phyloP scores from a whole-genome alignment of 2,888 invertebrate species.

The Orthonychiurus folsomi region DNA sequence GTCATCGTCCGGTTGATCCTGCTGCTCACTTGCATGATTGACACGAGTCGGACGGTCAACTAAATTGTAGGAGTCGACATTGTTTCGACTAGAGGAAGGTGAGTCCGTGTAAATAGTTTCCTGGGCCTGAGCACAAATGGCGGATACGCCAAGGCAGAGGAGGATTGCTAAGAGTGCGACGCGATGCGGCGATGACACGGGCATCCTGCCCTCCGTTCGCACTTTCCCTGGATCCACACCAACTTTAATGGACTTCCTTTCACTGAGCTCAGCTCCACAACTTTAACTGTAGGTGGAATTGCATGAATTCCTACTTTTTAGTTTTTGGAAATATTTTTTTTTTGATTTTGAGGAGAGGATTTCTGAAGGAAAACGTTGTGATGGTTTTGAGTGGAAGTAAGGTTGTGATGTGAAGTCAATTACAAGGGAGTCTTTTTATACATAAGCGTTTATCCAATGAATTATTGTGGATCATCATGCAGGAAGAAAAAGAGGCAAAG shows the following conservation, averaged over 20 bases:
- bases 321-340: slow-evolving; percentile 1
- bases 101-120: background rate
- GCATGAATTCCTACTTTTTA: background rate
- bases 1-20: slow-evolving; percentile 1
- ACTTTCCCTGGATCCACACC: background rate
- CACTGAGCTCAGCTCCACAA: slow-evolving; percentile 10
- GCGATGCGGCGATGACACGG: background rate
- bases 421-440: background rate
- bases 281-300: background rate
- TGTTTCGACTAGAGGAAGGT: slow-evolving; percentile 4
- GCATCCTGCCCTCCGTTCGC: slow-evolving; percentile 17
- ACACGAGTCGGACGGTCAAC: slow-evolving; percentile 16
- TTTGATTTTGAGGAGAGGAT: background rate
- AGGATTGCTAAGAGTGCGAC: background rate
- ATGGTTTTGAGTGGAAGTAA: no score
- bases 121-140: slow-evolving; percentile 9
- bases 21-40: slow-evolving; percentile 12
- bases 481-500: slow-evolving; percentile 40
- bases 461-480: slow-evolving; percentile 8
- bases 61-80: background rate
- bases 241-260: background rate
- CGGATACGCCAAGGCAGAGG: slow-evolving; percentile 16
- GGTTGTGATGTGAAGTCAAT: background rate
- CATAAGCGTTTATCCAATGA: background rate
- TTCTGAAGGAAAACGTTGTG: no score